Conservation (phyloP, 1,140 invertebrate species). For the Caenorhabditis latens region DNA sequence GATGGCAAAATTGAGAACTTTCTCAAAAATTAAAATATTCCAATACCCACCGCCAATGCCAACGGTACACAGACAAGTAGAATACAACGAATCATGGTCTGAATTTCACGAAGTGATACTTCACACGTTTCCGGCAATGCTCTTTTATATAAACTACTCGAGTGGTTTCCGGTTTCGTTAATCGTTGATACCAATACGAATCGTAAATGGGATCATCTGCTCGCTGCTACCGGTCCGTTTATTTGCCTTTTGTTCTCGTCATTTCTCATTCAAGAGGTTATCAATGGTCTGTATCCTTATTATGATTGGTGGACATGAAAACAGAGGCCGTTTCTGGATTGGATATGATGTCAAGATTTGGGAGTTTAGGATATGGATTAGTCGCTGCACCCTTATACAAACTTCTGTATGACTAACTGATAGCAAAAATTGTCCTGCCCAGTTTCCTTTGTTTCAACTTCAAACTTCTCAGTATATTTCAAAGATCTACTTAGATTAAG, state of each 20-base stretch:
- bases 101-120: neutral
- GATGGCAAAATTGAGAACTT: neutral
- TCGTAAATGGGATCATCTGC: conserved; percentile 51
- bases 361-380: too few species aligned
- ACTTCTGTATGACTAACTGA: too few species aligned
- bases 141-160: conserved; percentile 14
- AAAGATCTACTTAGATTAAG: conserved; percentile 1
- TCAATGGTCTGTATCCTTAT: neutral
- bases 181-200: conserved; percentile 40
- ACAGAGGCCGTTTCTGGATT: neutral
- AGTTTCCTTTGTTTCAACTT: neutral
- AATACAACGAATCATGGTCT: neutral
- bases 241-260: conserved; percentile 40
- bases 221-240: conserved; percentile 1
- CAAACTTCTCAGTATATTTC: neutral
- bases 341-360: too few species aligned
- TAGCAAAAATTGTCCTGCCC: too few species aligned
- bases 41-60: neutral
- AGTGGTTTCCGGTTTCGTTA: conserved; percentile 47
- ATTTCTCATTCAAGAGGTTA: conserved; percentile 38
- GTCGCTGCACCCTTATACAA: too few species aligned
- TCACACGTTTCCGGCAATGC: conserved; percentile 16
- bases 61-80: conserved; percentile 7
- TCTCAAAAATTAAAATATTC: neutral
- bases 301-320: neutral